Base-by-base conservation (phyloP, 2,797 vertebrate species). In the Gadopsis marmoratus region DNA sequence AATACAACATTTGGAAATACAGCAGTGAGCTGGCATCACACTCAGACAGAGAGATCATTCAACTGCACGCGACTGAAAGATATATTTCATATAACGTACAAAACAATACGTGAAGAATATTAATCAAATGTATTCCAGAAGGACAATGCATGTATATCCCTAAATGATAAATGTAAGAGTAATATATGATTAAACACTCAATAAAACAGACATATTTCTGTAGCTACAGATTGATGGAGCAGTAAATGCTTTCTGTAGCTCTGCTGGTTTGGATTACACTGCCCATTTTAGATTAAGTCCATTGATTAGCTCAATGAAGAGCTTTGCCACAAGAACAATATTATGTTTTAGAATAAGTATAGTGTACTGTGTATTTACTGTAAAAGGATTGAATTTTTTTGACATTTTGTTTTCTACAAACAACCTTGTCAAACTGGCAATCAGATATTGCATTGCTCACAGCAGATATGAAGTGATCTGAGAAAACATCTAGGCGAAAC, bases 1-100 rank as follows among this genome's bases (percentile, higher is more conserved):
- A 92, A 91, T 90, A 93, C 75, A 90, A 90, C 81, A 89, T 81
- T 84, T 63, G 63, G 55, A 82, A 74, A 56, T 74, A 63, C 61
- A 83, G 82, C 78, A 84, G 68, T 16, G 70, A 69, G 48, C 62
- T 58, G 50, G 75, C 72, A 45, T 12, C 56, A 50, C 53, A 56
- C 53, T 74, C 55, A 35, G 43, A 60, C 71, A 59, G 50, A 63
- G 8, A 74, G 16, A 63, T 55, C 70, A 76, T 55, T 54, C 39
- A 79, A 63, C 29, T 5, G 12, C 26, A 73, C 21, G 31, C 3
- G 39, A 62, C 54, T 63, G 48, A 11, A 61, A 59, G 35, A 11
- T 47, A 68, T 16, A 76, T 60, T 74, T 53, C 2, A 51, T 54
- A 45, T 29, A 45, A 76, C 29, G 50, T 43, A 41, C 11, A 29